Conservation (phyloP, 2,797 vertebrate species). For the Ctenopoma kingsleyae region DNA sequence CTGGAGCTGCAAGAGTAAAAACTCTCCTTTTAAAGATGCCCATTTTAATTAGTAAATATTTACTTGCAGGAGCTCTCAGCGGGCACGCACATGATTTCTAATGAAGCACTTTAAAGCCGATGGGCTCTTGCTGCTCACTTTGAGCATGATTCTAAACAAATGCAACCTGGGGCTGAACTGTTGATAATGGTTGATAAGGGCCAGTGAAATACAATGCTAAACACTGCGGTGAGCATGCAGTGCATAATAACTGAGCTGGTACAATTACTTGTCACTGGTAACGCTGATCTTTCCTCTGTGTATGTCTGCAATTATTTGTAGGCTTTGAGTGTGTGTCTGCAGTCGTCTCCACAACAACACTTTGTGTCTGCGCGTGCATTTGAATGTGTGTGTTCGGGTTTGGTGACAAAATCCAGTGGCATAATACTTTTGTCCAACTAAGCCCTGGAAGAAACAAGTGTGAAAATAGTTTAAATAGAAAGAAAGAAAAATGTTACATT, state of each 20-base stretch:
- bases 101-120: slow-evolving; percentile 67
- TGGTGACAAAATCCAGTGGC: neutral
- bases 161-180: slow-evolving; percentile 62
- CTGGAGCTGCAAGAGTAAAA: slow-evolving; percentile 64
- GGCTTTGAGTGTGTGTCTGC: neutral
- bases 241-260: slow-evolving; percentile 32
- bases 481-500: neutral
- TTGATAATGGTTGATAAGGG: slow-evolving; percentile 64
- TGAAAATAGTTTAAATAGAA: neutral
- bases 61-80: slow-evolving; percentile 68
- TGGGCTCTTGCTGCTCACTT: slow-evolving; percentile 61
- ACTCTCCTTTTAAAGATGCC: slow-evolving; percentile 64
- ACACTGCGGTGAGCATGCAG: slow-evolving; percentile 28
- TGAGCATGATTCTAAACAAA: slow-evolving; percentile 69
- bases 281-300: slow-evolving; percentile 6
- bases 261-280: slow-evolving; percentile 35
- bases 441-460: neutral
- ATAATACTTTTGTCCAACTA: neutral
- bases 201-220: slow-evolving; percentile 42
- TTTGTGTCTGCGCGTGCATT: neutral
- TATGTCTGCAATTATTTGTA: slow-evolving; percentile 8
- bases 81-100: slow-evolving; percentile 54
- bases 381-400: neutral
- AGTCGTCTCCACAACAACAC: neutral
- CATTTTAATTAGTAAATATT: slow-evolving; percentile 83